Percentiles rank a stretch among this genome's conserved stretches.
These are phyloP conservation scores for Tiliacea aurago DNA, from an alignment of 2,888 invertebrate genomes.

Conservation along the genomic window DNA sequence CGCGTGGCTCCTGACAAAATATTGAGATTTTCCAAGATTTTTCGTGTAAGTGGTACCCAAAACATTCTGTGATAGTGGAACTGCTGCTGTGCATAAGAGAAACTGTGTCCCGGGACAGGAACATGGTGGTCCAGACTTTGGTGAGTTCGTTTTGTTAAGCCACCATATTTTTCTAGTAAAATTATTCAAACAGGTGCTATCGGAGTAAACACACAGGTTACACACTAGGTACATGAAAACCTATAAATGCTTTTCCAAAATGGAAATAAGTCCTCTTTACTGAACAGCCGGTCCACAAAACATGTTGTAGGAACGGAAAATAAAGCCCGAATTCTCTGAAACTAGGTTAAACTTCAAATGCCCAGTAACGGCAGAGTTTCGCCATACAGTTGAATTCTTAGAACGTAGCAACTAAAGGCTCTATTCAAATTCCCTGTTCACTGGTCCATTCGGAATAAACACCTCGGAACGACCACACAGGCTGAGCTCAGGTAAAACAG, in stretches of 20 bases:
- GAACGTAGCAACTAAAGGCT: slow-evolving; percentile 16
- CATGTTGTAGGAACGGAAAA: slow-evolving; percentile 6
- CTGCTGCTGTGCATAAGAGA: no score
- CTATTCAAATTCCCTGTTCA: slow-evolving; percentile 28
- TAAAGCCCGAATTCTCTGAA: slow-evolving; percentile 11
- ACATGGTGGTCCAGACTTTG: no score
- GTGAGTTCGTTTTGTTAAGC: no score
- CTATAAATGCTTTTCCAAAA: not conserved
- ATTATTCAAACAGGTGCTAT: no score
- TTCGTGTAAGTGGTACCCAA: no score
- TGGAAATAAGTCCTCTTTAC: not conserved
- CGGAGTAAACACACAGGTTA: no score
- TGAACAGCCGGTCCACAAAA: not conserved
- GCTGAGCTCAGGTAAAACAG: slow-evolving; percentile 7
- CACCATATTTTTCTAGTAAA: no score
- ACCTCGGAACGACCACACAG: slow-evolving; percentile 1
- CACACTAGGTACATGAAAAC: not conserved
- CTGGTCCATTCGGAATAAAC: slow-evolving; percentile 3
- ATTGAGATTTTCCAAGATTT: no score
- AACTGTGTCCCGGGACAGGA: no score
- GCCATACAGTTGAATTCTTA: slow-evolving; percentile 27
- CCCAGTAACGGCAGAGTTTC: slow-evolving; percentile 9
- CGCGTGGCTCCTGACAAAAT: no score
- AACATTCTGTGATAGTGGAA: no score
- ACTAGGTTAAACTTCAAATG: slow-evolving; percentile 25